Conservation (phyloP, 2,888 invertebrate species). For the Pteria penguin region DNA sequence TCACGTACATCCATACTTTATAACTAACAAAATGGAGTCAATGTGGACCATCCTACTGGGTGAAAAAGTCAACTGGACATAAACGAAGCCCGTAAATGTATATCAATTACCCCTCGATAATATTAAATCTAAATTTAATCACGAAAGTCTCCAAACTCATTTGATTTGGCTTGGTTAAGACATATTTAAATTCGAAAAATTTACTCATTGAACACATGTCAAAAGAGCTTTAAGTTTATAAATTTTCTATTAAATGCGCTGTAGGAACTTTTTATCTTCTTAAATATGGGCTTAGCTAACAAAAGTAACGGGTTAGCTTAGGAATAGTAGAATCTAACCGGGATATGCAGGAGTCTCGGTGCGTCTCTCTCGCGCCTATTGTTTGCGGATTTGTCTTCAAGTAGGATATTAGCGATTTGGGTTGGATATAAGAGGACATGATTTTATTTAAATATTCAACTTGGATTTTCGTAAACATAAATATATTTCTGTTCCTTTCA, state of each 20-base stretch:
- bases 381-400: constrained; percentile 17
- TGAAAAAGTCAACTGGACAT: too few species aligned
- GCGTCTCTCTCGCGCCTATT: constrained; percentile 2
- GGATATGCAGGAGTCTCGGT: constrained; percentile 4
- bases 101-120: too few species aligned
- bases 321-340: constrained; percentile 1
- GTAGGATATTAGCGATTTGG: constrained; percentile 21
- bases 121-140: too few species aligned
- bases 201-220: constrained; percentile 10
- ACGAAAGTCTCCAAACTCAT: too few species aligned
- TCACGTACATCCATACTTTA: too few species aligned
- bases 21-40: too few species aligned
- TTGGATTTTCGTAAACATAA: constrained; percentile 1
- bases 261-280: constrained; percentile 5
- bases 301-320: constrained; percentile 13
- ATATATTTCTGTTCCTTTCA: neutral
- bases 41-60: too few species aligned
- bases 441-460: neutral
- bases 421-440: neutral
- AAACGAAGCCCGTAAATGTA: too few species aligned
- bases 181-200: constrained; percentile 3
- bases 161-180: too few species aligned
- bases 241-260: constrained; percentile 24
- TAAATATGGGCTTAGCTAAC: constrained; percentile 11
- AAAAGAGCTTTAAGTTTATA: constrained; percentile 14